Conservation (phyloP, 2,113 vertebrate genomes). For the Bettongia penicillata region DNA sequence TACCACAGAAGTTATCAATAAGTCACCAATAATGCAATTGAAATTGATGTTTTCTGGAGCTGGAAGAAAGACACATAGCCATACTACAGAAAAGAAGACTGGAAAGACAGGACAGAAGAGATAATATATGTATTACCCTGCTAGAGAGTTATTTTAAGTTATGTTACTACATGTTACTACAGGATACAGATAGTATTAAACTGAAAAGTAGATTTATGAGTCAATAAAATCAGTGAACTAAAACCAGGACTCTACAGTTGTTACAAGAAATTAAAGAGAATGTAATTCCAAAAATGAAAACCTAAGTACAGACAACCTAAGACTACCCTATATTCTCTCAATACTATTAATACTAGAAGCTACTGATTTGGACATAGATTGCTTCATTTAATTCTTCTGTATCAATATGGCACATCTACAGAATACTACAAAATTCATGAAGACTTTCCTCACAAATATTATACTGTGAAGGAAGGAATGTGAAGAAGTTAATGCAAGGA, state of each 20-base stretch:
- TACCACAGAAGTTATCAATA: background rate
- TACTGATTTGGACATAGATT: background rate
- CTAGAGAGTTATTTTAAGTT: background rate
- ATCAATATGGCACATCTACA: background rate
- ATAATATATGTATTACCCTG: background rate
- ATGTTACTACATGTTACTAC: background rate
- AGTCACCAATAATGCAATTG: background rate
- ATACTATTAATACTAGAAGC: background rate
- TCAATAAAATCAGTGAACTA: background rate
- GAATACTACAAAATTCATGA: background rate
- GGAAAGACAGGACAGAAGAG: background rate
- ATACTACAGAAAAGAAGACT: background rate
- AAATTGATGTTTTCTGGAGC: background rate
- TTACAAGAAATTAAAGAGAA: background rate
- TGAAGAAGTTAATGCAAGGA: background rate
- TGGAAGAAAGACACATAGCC: background rate
- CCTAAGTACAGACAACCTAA: background rate
- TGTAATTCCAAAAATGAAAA: background rate
- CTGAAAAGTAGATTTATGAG: constrained; percentile 23
- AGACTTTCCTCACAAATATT: background rate
- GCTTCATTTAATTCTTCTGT: background rate
- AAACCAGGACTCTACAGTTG: background rate
- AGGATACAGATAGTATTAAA: background rate
- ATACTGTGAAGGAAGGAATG: background rate
- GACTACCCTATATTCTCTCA: background rate